phyloP scores from a whole-genome alignment of 2,113 vertebrate genomes.

The Macroglossus sobrinus region DNA sequence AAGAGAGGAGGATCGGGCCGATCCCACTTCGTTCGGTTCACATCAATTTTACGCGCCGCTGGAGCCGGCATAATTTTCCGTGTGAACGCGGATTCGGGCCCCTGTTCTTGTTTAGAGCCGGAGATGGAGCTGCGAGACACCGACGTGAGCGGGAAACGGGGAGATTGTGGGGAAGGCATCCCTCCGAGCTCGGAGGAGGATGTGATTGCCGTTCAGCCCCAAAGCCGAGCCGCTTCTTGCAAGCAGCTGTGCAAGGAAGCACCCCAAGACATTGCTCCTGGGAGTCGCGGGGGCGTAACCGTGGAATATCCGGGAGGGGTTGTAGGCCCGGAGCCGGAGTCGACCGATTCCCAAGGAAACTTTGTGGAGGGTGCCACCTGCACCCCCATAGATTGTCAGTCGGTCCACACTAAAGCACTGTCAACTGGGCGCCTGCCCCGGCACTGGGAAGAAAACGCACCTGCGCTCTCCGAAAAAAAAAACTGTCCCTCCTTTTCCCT shows the following conservation, averaged over 20 bases:
- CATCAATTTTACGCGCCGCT: slow-evolving; percentile 83
- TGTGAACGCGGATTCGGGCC: slow-evolving; percentile 70
- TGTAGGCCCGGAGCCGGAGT: background rate
- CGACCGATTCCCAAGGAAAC: background rate
- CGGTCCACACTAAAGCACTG: background rate
- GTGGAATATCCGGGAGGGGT: too few species aligned
- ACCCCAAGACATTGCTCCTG: background rate
- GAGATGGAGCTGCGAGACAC: background rate
- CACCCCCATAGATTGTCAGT: background rate
- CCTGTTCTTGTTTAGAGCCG: slow-evolving; percentile 50
- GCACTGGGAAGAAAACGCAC: background rate
- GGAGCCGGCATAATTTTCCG: slow-evolving; percentile 80
- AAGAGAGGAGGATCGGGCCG: slow-evolving; percentile 71
- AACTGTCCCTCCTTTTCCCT: background rate
- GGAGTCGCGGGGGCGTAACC: background rate
- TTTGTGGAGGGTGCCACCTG: background rate
- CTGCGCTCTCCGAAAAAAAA: background rate
- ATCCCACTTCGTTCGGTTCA: slow-evolving; percentile 76
- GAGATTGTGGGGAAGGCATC: background rate
- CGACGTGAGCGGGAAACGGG: background rate
- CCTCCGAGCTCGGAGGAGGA: background rate
- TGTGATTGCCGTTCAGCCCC: background rate
- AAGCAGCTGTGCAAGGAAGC: background rate
- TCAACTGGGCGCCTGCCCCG: background rate
- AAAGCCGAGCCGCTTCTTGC: background rate